Evolutionary conservation across 2,797 vertebrate genomes (phyloP), one percentile per base, ranked within the genome.

Genomic region (Takifugu rubripes): DNA sequence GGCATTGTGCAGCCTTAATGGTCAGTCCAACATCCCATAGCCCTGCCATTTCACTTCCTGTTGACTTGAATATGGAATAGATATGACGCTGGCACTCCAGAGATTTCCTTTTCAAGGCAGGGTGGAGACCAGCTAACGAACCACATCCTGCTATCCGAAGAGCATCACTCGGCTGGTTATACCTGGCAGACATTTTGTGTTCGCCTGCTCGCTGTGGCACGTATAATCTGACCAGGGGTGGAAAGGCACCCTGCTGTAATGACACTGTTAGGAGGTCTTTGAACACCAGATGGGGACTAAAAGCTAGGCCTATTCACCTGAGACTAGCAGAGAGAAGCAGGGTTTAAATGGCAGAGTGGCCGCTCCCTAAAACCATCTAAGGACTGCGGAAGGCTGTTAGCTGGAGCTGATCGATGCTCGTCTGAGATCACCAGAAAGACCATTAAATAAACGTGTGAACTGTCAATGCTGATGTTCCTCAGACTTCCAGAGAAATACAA

Each of bases 121-220:
- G 59, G 47, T 62, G 64, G 57, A 68, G 57, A 66, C 48, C 57
- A 59, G 78, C 79, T 82, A 87, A 87, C 78, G 66, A 77, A 74
- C 81, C 81, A 79, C 75, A 83, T 86, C 77, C 80, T 80, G 76
- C 64, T 59, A 33, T 74, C 69, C 58, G 54, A 72, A 77, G 61
- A 77, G 64, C 57, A 76, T 74, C 77, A 57, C 77, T 74, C 79
- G 77, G 84, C 74, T 79, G 73, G 74, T 73, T 68, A 56, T 59
- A 72, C 64, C 82, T 27, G 21, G 78, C 69, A 79, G 83, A 79
- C 77, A 87, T 87, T 86, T 86, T 89, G 70, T 77, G 69, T 66
- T 72, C 45, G 54, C 48, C 14, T 44, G 53, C 73, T 78, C 76
- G 74, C 77, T 67, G 70, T 70, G 74, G 74, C 77, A 81, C 49